A percentile compares a stretch with the other conserved stretches of the same genome.
Evolutionary conservation across 1,140 invertebrate species (phyloP).

Genomic region (Epicauta chinensis): DNA sequence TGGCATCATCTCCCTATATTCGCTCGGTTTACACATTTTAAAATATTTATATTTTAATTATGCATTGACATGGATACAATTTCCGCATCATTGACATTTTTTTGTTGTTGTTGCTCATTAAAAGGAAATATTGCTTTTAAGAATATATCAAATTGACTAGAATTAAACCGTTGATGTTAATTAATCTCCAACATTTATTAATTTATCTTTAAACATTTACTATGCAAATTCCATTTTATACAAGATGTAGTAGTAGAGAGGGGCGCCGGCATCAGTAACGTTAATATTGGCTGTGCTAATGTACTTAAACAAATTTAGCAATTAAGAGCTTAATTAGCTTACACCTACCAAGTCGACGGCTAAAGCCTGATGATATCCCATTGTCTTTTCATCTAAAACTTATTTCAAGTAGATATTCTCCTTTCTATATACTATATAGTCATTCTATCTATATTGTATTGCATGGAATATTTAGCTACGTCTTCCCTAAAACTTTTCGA

Average conservation of each 20-base stretch:
- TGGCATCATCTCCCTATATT: slow-evolving; percentile 13
- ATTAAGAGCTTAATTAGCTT: slow-evolving; percentile 26
- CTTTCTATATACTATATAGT: no score
- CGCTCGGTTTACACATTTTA: neutral
- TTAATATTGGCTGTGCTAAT: slow-evolving; percentile 28
- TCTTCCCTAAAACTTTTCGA: slow-evolving; percentile 1
- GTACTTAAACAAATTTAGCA: slow-evolving; percentile 27
- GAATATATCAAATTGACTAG: neutral
- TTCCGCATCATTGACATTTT: neutral
- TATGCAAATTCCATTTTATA: slow-evolving; percentile 13
- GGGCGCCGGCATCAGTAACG: slow-evolving; percentile 13
- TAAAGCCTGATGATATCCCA: no score
- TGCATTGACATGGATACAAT: neutral
- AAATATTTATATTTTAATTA: slow-evolving; percentile 14
- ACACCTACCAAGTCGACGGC: slow-evolving; percentile 3
- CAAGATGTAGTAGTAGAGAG: slow-evolving; percentile 6
- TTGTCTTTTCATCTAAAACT: no score
- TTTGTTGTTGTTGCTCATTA: neutral
- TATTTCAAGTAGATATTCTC: slow-evolving; percentile 12
- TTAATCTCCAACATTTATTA: slow-evolving; percentile 1
- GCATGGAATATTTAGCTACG: slow-evolving; percentile 18
- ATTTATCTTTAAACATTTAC: slow-evolving; percentile 19
- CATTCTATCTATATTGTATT: slow-evolving; percentile 22
- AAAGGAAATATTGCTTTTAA: neutral
- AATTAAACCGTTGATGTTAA: neutral